Percentiles rank a stretch among this genome's conserved stretches.
Evolutionary conservation across 2,113 vertebrate species (phyloP).

Genomic region (Neomonachus schauinslandi): DNA sequence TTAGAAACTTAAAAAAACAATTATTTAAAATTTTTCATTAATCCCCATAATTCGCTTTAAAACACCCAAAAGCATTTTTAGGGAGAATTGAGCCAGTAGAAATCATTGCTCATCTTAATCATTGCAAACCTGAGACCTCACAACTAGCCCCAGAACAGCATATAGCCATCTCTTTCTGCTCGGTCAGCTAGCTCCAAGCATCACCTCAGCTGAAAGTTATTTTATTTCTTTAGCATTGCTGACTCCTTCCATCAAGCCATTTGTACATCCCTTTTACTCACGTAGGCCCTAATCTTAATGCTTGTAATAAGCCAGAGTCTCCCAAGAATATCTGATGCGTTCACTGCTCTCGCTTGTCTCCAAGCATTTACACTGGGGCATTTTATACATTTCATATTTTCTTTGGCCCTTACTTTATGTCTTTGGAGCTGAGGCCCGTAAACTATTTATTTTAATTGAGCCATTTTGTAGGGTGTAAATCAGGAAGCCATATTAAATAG

Average conservation of each 20-base stretch:
- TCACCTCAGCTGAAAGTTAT: neutral
- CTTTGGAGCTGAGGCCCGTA: neutral
- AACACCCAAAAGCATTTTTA: slow-evolving; percentile 31
- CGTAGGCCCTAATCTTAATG: neutral
- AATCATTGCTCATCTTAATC: neutral
- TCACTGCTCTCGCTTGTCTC: neutral
- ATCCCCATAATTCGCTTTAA: slow-evolving; percentile 40
- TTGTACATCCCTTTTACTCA: neutral
- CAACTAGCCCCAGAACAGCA: neutral
- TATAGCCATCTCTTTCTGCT: neutral
- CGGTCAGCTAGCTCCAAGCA: fast-evolving
- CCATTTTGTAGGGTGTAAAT: slow-evolving; percentile 38
- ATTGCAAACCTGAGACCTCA: neutral
- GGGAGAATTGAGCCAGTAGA: neutral
- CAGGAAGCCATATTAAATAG: slow-evolving; percentile 41
- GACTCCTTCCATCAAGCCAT: neutral
- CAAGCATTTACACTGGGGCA: neutral
- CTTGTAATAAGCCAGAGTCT: neutral
- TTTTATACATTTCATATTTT: slow-evolving; percentile 20
- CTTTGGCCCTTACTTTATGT: slow-evolving; percentile 17
- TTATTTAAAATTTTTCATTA: slow-evolving; percentile 40
- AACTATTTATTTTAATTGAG: slow-evolving; percentile 44
- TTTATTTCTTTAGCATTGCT: neutral
- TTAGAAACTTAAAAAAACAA: slow-evolving; percentile 59
- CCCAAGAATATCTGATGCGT: neutral